Evolutionary conservation across 2,113 vertebrate species (phyloP).

Genomic region (Rhinoderma darwinii): DNA sequence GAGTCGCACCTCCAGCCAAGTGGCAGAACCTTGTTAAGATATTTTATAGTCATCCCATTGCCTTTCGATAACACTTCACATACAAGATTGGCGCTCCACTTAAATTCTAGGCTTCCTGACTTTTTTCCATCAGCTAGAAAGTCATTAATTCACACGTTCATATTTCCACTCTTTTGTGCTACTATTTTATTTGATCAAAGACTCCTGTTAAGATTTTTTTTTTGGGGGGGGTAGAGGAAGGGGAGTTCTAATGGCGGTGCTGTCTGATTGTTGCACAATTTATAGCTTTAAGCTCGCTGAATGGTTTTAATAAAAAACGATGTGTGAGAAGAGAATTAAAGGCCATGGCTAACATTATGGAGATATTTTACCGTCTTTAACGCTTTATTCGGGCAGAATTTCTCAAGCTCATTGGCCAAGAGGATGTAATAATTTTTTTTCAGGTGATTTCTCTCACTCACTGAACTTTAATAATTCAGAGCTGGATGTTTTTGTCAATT

Average conservation of each 20-base stretch:
- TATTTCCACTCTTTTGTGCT: slow-evolving; percentile 45
- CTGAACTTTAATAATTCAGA: neutral
- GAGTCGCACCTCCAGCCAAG: slow-evolving; percentile 68
- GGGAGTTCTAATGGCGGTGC: slow-evolving; percentile 33
- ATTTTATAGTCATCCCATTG: slow-evolving; percentile 71
- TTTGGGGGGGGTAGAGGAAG: neutral
- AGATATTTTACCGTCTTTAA: neutral
- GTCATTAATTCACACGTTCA: slow-evolving; percentile 61
- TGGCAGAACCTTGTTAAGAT: slow-evolving; percentile 72
- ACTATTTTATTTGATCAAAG: slow-evolving; percentile 65
- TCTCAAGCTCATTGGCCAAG: neutral
- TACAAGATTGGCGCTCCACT: slow-evolving; percentile 59
- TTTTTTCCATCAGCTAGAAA: neutral
- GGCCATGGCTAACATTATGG: neutral
- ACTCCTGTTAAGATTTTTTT: slow-evolving; percentile 51
- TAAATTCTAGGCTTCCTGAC: slow-evolving; percentile 62
- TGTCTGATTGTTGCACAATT: slow-evolving; percentile 60
- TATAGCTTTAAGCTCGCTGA: slow-evolving; percentile 32
- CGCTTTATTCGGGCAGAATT: neutral
- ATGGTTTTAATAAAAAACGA: slow-evolving; percentile 47
- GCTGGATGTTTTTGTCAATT: neutral
- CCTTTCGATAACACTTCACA: slow-evolving; percentile 70
- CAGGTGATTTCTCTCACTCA: neutral
- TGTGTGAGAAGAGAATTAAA: neutral
- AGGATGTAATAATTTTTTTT: neutral